A percentile compares a stretch with the other conserved stretches of the same genome.
Evolutionary conservation across 1,140 invertebrate species (phyloP).

Genomic region (Drosophila punjabiensis): DNA sequence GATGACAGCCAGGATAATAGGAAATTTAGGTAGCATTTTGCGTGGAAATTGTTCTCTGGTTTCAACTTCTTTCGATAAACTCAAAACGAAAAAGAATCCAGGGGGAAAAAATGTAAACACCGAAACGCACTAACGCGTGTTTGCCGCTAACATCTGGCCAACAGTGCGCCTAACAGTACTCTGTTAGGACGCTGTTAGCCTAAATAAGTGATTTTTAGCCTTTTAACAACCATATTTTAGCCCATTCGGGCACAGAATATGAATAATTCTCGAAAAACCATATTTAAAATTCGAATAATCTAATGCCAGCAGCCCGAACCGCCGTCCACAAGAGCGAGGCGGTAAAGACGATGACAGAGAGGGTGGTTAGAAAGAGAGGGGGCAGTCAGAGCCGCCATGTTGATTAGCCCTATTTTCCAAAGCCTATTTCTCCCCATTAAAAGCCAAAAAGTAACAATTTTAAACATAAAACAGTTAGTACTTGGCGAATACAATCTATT

Average conservation of each 20-base stretch:
- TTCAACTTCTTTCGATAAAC: not conserved
- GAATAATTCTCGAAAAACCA: not conserved
- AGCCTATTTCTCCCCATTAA: conserved; percentile 35
- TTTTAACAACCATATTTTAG: not conserved
- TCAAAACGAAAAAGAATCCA: not conserved
- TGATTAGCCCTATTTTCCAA: conserved; percentile 31
- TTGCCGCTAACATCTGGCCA: not conserved
- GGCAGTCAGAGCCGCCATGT: conserved; percentile 4
- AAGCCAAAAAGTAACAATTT: conserved; percentile 18
- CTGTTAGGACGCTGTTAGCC: not conserved
- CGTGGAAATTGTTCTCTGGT: not conserved
- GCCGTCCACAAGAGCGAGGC: not conserved
- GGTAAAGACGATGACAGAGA: not conserved
- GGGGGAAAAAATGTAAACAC: not conserved
- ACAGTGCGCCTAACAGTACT: conserved; percentile 7
- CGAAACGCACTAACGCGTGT: not conserved
- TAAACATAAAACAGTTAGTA: conserved; percentile 57
- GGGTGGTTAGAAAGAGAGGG: conserved; percentile 10
- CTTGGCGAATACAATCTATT: conserved; percentile 2
- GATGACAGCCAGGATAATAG: not conserved
- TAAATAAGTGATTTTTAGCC: not conserved
- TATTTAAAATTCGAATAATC: not conserved
- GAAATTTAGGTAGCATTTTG: not conserved
- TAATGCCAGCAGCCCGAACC: not conserved
- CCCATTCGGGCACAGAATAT: not conserved